Base-by-base conservation (phyloP, 2,113 vertebrate species). In the Anoplopoma fimbria region DNA sequence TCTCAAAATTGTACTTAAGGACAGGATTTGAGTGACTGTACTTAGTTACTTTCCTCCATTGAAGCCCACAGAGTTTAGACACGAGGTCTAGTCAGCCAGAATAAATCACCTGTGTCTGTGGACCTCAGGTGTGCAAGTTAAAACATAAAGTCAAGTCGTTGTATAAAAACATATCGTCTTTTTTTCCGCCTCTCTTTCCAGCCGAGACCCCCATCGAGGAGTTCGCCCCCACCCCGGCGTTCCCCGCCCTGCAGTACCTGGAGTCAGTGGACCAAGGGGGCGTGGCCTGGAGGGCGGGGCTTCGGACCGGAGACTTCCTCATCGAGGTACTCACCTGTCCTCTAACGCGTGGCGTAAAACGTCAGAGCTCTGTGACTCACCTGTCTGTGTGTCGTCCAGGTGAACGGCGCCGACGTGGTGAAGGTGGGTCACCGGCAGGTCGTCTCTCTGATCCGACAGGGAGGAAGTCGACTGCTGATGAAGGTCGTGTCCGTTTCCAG, bases 401-500 rank as follows among this genome's bases (percentile, higher is more conserved):
- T 99, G 86, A 99, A 99, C 14, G 97, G 97, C 0, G 95, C 96
- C 34, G 97, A 99, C 4, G 98, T 99, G 92, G 98, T 99, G 84
- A 99, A 99, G 93, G 98, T 99, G 25, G 98, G 98, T 1, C 98
- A 99, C 89, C 97, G 98, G 82, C 98, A 99, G 93, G 98, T 99
- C 86, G 98, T 99, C 62, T 95, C 96, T 15, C 91, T 99, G 88
- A 99, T 99, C 94, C 96, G 98, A 9, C 98, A 99, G 90, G 98
- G 98, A 9, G 98, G 98, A 38, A 99, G 97, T 91, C 96, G 95
- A 10, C 96, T 99, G 77, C 94, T 97, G 79, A 99, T 99, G 97
- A 99, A 99, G 76, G 98, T 99, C 2, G 97, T 99, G 2, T 97
- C 98, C 0, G 98, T 99, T 68, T 98, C 97, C 25, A 95, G 98